Conservation (phyloP, 2,797 vertebrate species). For the Leptatherina wallacei region DNA sequence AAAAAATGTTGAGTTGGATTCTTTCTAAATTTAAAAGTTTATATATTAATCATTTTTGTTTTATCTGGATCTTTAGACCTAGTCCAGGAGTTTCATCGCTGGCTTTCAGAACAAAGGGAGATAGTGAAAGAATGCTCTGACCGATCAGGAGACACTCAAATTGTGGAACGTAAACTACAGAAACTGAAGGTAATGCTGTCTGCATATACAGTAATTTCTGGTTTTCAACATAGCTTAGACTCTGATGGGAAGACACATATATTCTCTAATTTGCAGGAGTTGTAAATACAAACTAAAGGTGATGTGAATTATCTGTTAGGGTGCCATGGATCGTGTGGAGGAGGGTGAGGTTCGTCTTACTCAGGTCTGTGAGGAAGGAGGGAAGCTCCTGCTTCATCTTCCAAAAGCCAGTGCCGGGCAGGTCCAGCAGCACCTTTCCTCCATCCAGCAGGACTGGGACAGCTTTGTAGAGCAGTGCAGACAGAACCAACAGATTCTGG, state of each 20-base stretch:
- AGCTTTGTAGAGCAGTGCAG: constrained; percentile 90
- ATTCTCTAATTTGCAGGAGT: not conserved
- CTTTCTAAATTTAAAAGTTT: not conserved
- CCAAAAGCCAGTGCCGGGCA: constrained; percentile 87
- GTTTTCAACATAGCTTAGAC: not conserved
- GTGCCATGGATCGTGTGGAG: constrained; percentile 86
- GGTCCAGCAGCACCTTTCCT: constrained; percentile 92
- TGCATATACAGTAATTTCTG: not conserved
- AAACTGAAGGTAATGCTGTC: constrained; percentile 89
- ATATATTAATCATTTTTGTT: not conserved
- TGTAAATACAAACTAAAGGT: not conserved
- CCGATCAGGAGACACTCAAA: constrained; percentile 90
- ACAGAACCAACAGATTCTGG: constrained; percentile 90
- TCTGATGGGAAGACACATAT: not conserved
- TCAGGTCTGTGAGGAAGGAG: constrained; percentile 90
- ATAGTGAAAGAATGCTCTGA: constrained; percentile 90
- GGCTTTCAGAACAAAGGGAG: constrained; percentile 88
- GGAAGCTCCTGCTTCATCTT: constrained; percentile 89
- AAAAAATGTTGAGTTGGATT: not conserved
- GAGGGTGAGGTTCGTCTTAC: constrained; percentile 90
- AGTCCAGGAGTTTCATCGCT: constrained; percentile 92
- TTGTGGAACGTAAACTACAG: constrained; percentile 91
- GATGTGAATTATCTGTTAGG: constrained; percentile 71
- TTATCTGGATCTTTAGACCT: constrained; percentile 80
- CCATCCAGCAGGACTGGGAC: constrained; percentile 92